Conservation (phyloP, 2,888 invertebrate genomes). For the Lycophotia porphyrea region DNA sequence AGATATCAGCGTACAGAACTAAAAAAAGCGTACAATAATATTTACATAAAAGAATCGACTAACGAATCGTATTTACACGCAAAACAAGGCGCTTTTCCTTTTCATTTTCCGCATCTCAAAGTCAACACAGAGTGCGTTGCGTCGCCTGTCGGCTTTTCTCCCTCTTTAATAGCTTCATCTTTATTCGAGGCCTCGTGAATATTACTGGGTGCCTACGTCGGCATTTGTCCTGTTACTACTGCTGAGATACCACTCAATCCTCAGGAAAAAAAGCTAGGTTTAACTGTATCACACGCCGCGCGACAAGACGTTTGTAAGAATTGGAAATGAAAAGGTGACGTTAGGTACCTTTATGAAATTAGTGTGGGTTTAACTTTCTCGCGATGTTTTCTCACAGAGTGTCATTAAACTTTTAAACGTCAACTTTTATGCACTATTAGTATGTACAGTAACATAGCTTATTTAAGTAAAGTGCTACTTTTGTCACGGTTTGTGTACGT, state of each 20-base stretch:
- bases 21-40: conserved; percentile 69
- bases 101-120: conserved; percentile 77
- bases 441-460: background rate
- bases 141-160: conserved; percentile 72
- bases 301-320: conserved; percentile 22
- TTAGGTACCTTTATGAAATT: background rate
- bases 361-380: background rate
- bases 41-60: conserved; percentile 77
- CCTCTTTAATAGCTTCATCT: conserved; percentile 75
- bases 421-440: conserved; percentile 9
- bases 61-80: conserved; percentile 76
- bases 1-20: conserved; percentile 58
- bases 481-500: conserved; percentile 40
- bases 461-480: conserved; percentile 25
- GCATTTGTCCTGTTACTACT: conserved; percentile 62
- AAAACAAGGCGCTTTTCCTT: conserved; percentile 74
- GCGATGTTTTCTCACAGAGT: background rate
- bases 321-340: conserved; percentile 8
- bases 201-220: conserved; percentile 68
- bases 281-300: conserved; percentile 12
- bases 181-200: conserved; percentile 74
- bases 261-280: conserved; percentile 32
- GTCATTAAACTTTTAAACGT: conserved; percentile 3
- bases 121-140: conserved; percentile 71
- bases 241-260: conserved; percentile 56